A percentile compares a stretch with the other conserved stretches of the same genome.
Conservation (phyloP, 1,140 invertebrate species). For the Bradysia coprophila region DNA sequence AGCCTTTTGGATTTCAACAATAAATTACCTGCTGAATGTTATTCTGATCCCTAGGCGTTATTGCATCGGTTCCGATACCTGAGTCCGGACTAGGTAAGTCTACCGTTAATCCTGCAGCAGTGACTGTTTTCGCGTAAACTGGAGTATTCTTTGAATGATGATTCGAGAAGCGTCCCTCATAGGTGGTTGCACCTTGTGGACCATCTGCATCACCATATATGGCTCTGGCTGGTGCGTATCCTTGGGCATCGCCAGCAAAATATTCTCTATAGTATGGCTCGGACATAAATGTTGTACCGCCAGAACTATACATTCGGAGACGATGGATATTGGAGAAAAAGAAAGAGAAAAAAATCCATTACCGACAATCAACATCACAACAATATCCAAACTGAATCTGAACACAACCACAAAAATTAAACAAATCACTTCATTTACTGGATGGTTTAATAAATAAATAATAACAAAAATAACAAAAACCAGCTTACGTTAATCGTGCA, state of each 20-base stretch:
- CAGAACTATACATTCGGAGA: background rate
- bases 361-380: no score
- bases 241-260: conserved; percentile 18
- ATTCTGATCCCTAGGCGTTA: conserved; percentile 72
- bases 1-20: no score
- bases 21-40: conserved; percentile 70
- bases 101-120: conserved; percentile 60
- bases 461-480: background rate
- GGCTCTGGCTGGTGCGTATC: conserved; percentile 15
- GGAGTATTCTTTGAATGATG: conserved; percentile 10
- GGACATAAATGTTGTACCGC: conserved; percentile 17
- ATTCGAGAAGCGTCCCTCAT: conserved; percentile 20
- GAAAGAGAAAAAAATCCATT: background rate
- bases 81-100: conserved; percentile 83
- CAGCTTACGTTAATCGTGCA: conserved; percentile 9
- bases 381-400: no score
- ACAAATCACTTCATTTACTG: background rate
- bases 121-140: conserved; percentile 20
- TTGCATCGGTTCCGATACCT: conserved; percentile 77
- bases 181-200: conserved; percentile 12
- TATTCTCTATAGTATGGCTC: conserved; percentile 24
- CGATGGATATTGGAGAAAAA: background rate
- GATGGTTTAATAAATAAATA: background rate
- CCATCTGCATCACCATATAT: conserved; percentile 15
- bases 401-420: no score